Conservation (phyloP, 2,888 invertebrate genomes). For the Chaitophorus viminalis region DNA sequence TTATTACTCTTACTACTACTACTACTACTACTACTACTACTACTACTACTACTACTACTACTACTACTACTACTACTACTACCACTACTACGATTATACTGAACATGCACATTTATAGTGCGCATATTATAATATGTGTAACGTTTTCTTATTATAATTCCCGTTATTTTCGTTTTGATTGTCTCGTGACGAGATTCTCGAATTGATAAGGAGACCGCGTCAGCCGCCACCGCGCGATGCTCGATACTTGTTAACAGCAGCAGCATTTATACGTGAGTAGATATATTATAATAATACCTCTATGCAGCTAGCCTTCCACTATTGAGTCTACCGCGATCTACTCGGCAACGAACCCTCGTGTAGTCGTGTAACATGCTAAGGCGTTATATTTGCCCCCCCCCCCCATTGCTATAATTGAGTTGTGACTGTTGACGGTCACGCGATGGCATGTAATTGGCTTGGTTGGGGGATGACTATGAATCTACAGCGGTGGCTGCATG, state of each 20-base stretch:
- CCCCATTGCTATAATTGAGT: neutral
- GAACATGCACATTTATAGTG: too few relatives aligned
- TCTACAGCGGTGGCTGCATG: neutral
- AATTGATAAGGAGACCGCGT: slow-evolving; percentile 2
- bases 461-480: neutral
- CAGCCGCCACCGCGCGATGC: neutral
- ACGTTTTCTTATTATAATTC: slow-evolving; percentile 37
- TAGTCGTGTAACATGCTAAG: neutral
- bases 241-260: slow-evolving; percentile 25
- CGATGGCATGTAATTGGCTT: neutral
- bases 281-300: neutral
- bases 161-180: slow-evolving; percentile 48
- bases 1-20: too few relatives aligned
- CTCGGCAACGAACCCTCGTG: too few relatives aligned
- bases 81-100: too few relatives aligned
- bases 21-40: too few relatives aligned
- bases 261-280: neutral
- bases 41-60: too few relatives aligned
- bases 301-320: too few relatives aligned
- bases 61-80: too few relatives aligned
- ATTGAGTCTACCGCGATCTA: too few relatives aligned
- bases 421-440: neutral
- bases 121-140: neutral
- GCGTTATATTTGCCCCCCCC: neutral
- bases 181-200: slow-evolving; percentile 46